Evolutionary conservation across 2,888 invertebrate species (phyloP), one percentile per base, ranked within the genome.

Genomic region (Apantesis nais): DNA sequence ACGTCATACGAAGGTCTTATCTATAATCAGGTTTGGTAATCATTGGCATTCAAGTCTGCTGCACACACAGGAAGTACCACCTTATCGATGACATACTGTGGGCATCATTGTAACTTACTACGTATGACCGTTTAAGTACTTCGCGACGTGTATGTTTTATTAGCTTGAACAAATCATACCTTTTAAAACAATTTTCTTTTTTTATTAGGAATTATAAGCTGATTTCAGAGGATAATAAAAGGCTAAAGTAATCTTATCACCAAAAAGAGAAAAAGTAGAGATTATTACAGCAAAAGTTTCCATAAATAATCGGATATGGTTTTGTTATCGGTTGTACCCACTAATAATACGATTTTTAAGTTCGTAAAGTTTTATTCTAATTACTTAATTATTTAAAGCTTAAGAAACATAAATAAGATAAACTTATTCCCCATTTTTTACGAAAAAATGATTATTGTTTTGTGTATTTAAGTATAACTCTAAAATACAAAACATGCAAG

Each of bases 11-110:
- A 29, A 31, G 19, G 29, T 25, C 14, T 29, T 52, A 16, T 48
- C 39, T 67, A 14, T 16, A 39, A 62, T 68, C 62, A 62, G 39
- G 25, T 48, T 62, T 37, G 34, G n/a, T 61, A 3, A 16, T 68
- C 37, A 62, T 68, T 68, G 39, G 68, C 55, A 68, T 67, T 62
- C 67, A 16, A 48, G 48, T 62, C 67, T 16, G n/a, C 11, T 62
- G 44, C 41, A 31, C 29, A 37, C 5, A 25, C 25, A 55, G 55
- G 55, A 55, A 55, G 55, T 55, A 55, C 55, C 25, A 25, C 55
- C 25, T 55, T 25, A 25, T 29, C 55, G 25, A 55, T 29, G 55
- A 29, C 25, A 29, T 55, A 14, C 11, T 48, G 48, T 48, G 22
- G 48, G 48, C 19, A 22, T 22, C 5, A 48, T 48, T 48, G 22